Conservation (phyloP, 2,113 vertebrate species). For the Sterrhoptilus dennistouni region DNA sequence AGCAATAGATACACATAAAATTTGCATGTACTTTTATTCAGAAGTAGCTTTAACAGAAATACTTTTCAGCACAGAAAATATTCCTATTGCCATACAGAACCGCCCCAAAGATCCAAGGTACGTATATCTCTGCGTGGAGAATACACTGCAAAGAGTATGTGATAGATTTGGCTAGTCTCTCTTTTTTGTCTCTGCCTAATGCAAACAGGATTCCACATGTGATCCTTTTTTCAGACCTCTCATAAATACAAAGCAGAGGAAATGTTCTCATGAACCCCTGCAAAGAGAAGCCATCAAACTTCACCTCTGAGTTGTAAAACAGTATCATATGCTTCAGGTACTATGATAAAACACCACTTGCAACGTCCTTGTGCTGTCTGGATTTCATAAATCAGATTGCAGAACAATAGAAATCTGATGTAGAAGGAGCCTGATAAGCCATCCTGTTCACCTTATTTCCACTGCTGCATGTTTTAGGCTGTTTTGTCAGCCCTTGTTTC, state of each 20-base stretch:
- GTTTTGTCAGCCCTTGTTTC: background rate
- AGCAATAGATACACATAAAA: background rate
- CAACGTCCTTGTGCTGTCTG: background rate
- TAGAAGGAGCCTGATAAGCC: background rate
- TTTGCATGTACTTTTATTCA: background rate
- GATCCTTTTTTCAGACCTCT: constrained; percentile 28
- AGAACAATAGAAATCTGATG: background rate
- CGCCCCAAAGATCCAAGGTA: background rate
- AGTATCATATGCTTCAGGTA: constrained; percentile 27
- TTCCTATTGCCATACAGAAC: background rate
- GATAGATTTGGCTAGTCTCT: background rate
- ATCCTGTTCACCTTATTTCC: background rate
- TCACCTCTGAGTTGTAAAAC: constrained; percentile 32
- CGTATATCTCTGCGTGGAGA: background rate
- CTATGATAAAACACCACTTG: background rate
- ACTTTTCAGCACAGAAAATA: background rate
- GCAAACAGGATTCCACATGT: background rate
- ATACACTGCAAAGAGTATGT: background rate
- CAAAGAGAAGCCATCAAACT: constrained; percentile 19
- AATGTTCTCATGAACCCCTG: constrained; percentile 48
- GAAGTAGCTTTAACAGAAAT: background rate
- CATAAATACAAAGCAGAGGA: constrained; percentile 33
- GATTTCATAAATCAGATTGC: constrained; percentile 29
- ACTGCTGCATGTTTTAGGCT: background rate
- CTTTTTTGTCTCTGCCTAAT: background rate